A percentile compares a stretch with the other conserved stretches of the same genome.
Evolutionary conservation across 2,797 vertebrate species (phyloP).

Genomic region (Naso thynnoides): DNA sequence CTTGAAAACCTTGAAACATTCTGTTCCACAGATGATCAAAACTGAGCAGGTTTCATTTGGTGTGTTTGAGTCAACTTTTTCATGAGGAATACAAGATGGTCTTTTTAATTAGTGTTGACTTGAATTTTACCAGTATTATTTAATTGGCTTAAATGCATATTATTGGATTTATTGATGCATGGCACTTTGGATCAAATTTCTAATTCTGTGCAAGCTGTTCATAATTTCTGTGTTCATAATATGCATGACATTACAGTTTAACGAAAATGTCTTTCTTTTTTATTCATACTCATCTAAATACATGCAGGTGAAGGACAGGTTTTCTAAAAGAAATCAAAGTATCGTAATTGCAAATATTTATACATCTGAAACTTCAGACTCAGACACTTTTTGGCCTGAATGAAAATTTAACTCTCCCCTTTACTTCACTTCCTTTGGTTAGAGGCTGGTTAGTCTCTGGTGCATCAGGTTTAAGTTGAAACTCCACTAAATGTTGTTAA

Average conservation of each 20-base stretch:
- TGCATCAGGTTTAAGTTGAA: background rate
- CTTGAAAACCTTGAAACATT: background rate
- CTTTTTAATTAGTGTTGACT: background rate
- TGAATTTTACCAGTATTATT: too few relatives aligned
- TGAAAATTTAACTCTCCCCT: too few relatives aligned
- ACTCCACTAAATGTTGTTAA: background rate
- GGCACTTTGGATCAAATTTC: background rate
- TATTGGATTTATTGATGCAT: background rate
- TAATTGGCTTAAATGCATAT: background rate
- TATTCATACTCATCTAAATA: conserved; percentile 1
- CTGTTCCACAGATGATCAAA: background rate
- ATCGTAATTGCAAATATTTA: too few relatives aligned
- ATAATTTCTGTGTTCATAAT: background rate
- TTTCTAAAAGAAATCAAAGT: too few relatives aligned
- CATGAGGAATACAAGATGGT: background rate
- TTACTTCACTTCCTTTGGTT: too few relatives aligned
- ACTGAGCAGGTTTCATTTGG: background rate
- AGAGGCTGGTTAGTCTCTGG: too few relatives aligned
- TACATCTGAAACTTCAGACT: too few relatives aligned
- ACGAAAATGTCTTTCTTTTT: background rate
- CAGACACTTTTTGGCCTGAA: too few relatives aligned
- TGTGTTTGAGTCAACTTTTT: background rate
- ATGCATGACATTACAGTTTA: background rate
- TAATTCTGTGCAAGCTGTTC: background rate
- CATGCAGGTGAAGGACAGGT: background rate